Percentiles rank a stretch among this genome's conserved stretches.
Conservation (phyloP, 2,888 invertebrate species). For the Plebejus argus region DNA sequence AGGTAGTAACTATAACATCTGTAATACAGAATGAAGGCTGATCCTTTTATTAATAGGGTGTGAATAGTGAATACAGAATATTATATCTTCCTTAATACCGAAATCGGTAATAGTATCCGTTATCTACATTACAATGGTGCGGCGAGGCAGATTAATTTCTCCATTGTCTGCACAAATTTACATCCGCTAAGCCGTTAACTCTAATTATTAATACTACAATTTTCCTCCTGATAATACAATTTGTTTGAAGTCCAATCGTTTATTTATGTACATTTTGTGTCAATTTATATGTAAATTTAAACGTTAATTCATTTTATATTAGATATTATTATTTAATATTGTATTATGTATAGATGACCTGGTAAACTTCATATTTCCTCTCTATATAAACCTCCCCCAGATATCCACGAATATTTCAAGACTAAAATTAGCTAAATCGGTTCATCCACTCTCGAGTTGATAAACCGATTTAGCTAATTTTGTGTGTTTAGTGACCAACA, state of each 20-base stretch:
- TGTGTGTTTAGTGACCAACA: too few species aligned
- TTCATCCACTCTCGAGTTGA: too few species aligned
- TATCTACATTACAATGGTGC: constrained; percentile 19
- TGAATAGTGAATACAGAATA: background rate
- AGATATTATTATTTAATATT: too few species aligned
- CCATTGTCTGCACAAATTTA: constrained; percentile 26
- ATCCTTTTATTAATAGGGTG: background rate
- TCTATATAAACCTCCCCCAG: too few species aligned
- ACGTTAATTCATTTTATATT: too few species aligned
- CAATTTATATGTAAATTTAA: background rate
- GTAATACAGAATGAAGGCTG: too few species aligned
- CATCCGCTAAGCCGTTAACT: constrained; percentile 17
- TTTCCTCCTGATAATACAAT: background rate
- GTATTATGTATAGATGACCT: too few species aligned
- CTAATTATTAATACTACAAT: constrained; percentile 38
- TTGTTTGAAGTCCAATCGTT: constrained; percentile 5
- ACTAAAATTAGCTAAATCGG: too few species aligned
- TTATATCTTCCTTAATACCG: background rate
- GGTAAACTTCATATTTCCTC: too few species aligned
- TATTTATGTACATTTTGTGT: background rate
- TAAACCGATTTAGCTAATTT: too few species aligned
- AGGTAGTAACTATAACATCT: too few species aligned
- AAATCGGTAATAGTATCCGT: background rate
- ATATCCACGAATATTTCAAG: too few species aligned
- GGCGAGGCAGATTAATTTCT: constrained; percentile 25